A percentile compares a stretch with the other conserved stretches of the same genome.
Evolutionary conservation across 2,888 invertebrate genomes (phyloP).

Genomic region (Dorcus parallelipipedus): DNA sequence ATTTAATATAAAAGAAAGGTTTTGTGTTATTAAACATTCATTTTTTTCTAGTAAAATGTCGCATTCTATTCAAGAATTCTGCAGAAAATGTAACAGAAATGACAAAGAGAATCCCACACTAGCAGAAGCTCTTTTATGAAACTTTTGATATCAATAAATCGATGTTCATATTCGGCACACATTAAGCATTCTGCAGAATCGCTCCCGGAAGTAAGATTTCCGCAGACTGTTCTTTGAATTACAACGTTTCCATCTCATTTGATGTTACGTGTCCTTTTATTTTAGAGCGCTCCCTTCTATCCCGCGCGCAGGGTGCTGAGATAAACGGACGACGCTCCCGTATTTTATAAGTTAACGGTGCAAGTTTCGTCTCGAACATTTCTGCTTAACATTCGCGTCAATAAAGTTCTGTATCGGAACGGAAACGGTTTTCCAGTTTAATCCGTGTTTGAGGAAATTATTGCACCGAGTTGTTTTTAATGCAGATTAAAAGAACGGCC

Average conservation of each 20-base stretch:
- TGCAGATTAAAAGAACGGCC: too few relatives aligned
- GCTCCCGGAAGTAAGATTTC: background rate
- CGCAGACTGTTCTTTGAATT: background rate
- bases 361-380: background rate
- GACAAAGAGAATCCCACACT: background rate
- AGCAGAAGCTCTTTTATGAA: background rate
- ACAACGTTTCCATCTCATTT: background rate
- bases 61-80: background rate
- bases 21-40: too few relatives aligned
- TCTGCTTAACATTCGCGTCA: too few relatives aligned
- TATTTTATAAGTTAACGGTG: background rate
- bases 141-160: slow-evolving; percentile 1
- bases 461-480: too few relatives aligned
- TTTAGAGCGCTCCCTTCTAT: background rate
- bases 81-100: background rate
- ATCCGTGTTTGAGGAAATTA: too few relatives aligned
- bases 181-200: background rate
- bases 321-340: background rate
- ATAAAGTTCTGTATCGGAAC: too few relatives aligned
- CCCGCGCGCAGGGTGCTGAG: background rate
- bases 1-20: too few relatives aligned
- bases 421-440: too few relatives aligned
- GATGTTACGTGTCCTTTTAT: background rate
- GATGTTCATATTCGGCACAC: slow-evolving; percentile 1
- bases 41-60: too few relatives aligned